Percentiles rank a stretch among this genome's conserved stretches.
Evolutionary conservation across 2,113 vertebrate species (phyloP).

Genomic region (Leptodactylus fuscus): DNA sequence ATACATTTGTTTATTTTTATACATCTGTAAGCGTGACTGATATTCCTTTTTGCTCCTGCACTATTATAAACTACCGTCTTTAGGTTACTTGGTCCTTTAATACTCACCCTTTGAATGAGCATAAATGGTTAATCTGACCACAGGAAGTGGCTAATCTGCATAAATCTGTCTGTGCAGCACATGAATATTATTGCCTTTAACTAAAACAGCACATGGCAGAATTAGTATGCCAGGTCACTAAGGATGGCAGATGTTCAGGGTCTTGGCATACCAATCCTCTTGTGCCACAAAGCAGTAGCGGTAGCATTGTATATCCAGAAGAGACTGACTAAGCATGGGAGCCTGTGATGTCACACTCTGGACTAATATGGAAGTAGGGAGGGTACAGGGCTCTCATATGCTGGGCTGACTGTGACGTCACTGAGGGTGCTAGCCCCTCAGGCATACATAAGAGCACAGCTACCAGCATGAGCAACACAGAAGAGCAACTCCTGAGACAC

Average conservation of each 20-base stretch:
- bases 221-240: neutral
- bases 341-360: conserved; percentile 47
- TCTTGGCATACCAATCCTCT: conserved; percentile 2
- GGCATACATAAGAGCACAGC: conserved; percentile 36
- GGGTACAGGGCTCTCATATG: conserved; percentile 43
- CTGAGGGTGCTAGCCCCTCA: neutral
- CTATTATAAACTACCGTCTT: no score
- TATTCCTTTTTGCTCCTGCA: neutral
- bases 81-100: no score
- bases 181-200: neutral
- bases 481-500: neutral
- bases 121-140: no score
- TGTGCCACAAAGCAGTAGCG: neutral
- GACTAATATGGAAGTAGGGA: conserved; percentile 43
- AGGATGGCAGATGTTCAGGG: conserved; percentile 20
- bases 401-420: conserved; percentile 29
- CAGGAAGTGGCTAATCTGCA: no score
- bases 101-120: no score
- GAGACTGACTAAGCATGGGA: conserved; percentile 14
- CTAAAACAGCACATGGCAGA: neutral
- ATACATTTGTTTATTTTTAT: no score
- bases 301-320: neutral
- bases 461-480: conserved; percentile 21
- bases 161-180: neutral
- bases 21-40: no score